Base-by-base conservation (phyloP, 2,113 vertebrate species). In the Puffinus mauretanicus region DNA sequence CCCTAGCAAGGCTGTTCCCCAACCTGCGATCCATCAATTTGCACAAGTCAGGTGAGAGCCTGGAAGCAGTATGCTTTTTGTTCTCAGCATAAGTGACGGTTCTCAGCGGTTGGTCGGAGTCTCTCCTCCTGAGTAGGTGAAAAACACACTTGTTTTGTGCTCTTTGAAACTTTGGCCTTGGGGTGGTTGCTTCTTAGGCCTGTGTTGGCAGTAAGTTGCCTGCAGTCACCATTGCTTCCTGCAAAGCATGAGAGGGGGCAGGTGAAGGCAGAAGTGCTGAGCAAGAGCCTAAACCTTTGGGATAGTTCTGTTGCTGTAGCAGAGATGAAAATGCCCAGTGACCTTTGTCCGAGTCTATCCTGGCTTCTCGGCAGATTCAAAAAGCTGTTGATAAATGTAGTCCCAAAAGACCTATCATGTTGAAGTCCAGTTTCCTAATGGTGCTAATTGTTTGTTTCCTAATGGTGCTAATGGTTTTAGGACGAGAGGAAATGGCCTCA, bases 21-120 rank as follows among this genome's bases (percentile, higher is more conserved):
- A 99, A 99, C 87, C 98, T 99, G 70, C 98, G 98, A 51, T 99
- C 98, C 97, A 99, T 99, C 98, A 99, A 99, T 97, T 99, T 99
- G 95, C 99, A 99, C 98, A 99, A 99, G 97, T 99, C 99, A 98
- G 99, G 99, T 99, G 96, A 96, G 93, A 80, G n/a, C 54, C 65
- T 58, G 84, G 84, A 52, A 65, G 88, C 29, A 42, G 36, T 3
- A 3, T 13, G 54, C 27, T 52, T 38, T 82, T 73, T 78, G n/a
- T 69, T 80, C 70, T 58, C 51, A 5, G 25, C 61, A 0, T 11
- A 25, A 38, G 26, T 20, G 75, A 18, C 51, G 36, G 36, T 38
- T 38, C 36, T 38, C 36, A 34, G 57, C 5, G 1, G 14, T 21
- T 18, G 40, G 24, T 61, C 4, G 5, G 65, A 40, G 66, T 13